These are phyloP conservation scores for Pluvianellus socialis DNA, from an alignment of 2,113 vertebrate species.

Conservation along the genomic window DNA sequence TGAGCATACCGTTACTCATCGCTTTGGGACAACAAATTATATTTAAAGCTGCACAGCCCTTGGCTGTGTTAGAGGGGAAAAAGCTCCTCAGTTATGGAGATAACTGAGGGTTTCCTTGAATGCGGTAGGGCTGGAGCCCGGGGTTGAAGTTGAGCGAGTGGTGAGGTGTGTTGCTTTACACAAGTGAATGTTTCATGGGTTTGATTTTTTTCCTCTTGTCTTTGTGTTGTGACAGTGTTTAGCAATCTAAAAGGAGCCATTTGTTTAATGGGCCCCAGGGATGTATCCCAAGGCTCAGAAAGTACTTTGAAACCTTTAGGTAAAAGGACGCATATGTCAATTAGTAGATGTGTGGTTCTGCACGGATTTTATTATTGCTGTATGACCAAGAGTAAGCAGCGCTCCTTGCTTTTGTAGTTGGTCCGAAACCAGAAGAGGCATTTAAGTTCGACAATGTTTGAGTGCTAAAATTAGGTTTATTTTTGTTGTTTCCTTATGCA, in stretches of 20 bases:
- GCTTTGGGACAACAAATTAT: neutral
- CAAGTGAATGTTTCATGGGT: too few relatives aligned
- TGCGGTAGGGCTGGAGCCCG: neutral
- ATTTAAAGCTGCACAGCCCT: neutral
- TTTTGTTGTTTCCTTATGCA: neutral
- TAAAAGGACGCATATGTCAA: neutral
- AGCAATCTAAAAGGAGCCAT: neutral
- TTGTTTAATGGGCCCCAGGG: neutral
- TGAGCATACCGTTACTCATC: neutral
- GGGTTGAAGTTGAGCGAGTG: neutral
- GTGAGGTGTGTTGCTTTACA: neutral
- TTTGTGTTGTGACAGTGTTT: neutral
- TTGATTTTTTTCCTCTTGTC: neutral
- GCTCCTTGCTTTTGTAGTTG: neutral
- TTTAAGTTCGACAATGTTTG: accelerated
- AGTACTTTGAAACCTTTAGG: neutral
- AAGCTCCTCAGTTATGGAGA: neutral
- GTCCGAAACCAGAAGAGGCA: neutral
- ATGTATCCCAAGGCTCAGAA: neutral
- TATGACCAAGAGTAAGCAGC: neutral
- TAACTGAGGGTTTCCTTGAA: neutral
- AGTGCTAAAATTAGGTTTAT: neutral
- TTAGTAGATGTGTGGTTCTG: neutral
- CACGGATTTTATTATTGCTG: neutral
- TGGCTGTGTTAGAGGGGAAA: neutral